phyloP scores from a whole-genome alignment of 2,797 vertebrate species.

The Alfaro cultratus region DNA sequence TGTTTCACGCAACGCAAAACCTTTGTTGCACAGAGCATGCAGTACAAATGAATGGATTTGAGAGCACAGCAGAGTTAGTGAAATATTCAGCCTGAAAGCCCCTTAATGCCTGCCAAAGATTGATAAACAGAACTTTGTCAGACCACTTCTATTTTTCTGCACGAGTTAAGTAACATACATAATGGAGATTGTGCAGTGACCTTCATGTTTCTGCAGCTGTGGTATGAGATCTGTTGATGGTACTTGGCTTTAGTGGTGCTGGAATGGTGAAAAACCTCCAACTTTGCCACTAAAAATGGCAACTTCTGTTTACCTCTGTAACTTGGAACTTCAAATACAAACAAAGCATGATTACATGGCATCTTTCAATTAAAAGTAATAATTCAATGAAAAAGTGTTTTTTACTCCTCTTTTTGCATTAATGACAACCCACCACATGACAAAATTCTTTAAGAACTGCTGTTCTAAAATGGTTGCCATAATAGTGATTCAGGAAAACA shows the following conservation, averaged over 20 bases:
- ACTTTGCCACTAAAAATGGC: background rate
- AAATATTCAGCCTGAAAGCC: background rate
- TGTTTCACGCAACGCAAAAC: background rate
- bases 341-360: background rate
- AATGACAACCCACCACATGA: background rate
- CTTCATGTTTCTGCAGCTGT: background rate
- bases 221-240: background rate
- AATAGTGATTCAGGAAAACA: background rate
- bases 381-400: background rate
- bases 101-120: background rate
- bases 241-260: background rate
- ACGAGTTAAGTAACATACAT: background rate
- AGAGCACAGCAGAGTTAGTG: background rate
- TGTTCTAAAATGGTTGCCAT: background rate
- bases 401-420: background rate
- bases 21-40: background rate
- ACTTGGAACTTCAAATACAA: background rate
- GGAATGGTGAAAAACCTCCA: background rate
- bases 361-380: background rate
- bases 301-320: background rate
- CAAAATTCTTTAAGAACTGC: background rate
- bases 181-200: background rate
- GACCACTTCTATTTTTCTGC: background rate
- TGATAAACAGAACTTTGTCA: background rate
- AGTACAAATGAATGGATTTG: background rate